Conservation (phyloP, 2,113 vertebrate species). For the Nestor notabilis region DNA sequence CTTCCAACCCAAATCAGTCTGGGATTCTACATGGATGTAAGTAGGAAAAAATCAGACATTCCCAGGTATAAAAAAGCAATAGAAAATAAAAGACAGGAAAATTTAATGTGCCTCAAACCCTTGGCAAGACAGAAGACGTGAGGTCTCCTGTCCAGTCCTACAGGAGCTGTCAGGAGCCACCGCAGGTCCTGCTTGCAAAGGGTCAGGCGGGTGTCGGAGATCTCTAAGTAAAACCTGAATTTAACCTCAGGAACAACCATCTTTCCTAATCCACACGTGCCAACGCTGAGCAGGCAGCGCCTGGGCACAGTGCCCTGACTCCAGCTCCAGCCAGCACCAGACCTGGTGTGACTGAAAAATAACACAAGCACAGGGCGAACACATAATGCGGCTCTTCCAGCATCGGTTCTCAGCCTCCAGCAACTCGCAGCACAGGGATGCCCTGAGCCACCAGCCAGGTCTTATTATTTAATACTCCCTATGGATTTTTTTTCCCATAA, state of each 20-base stretch:
- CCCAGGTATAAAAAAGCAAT: not conserved
- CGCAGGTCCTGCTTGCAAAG: fast-evolving
- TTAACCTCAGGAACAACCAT: not conserved
- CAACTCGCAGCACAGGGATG: fast-evolving
- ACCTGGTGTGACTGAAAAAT: not conserved
- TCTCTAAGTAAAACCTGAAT: not conserved
- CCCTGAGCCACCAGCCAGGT: not conserved
- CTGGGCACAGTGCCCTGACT: not conserved
- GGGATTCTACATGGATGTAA: not conserved
- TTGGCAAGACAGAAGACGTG: not conserved
- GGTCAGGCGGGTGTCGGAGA: not conserved
- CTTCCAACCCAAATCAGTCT: not conserved
- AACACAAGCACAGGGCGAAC: not conserved
- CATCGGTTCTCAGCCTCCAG: not conserved
- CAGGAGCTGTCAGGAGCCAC: not conserved
- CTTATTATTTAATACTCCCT: not conserved
- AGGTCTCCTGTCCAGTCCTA: not conserved
- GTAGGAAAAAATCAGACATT: not conserved
- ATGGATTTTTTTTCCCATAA: not conserved
- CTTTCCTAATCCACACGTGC: fast-evolving
- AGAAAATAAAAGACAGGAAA: not conserved
- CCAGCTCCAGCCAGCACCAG: not conserved
- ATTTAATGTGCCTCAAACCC: not conserved
- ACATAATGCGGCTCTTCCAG: not conserved
- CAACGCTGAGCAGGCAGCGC: not conserved